Evolutionary conservation across 2,113 vertebrate species (phyloP).

Genomic region (Neogobius melanostomus): DNA sequence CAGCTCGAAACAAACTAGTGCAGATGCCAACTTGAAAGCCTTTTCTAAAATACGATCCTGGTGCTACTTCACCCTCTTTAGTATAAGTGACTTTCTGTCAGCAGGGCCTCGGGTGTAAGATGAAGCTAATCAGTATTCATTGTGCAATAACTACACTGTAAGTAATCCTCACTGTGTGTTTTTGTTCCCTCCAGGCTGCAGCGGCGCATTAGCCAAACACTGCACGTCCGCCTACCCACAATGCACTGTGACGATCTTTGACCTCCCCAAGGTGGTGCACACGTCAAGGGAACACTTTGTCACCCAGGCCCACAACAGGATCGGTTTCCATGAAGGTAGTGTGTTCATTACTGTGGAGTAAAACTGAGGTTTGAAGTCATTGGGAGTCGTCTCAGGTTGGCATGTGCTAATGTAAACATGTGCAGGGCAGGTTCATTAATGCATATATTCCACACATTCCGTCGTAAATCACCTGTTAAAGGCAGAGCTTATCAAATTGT

Average conservation of each 20-base stretch:
- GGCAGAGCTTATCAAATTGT: not conserved
- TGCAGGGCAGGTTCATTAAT: not conserved
- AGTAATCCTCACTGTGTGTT: slow-evolving; percentile 16
- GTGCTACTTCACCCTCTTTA: not conserved
- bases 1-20: too few relatives aligned
- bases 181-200: slow-evolving; percentile 77
- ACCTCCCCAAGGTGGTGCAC: slow-evolving; percentile 81
- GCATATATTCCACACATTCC: not conserved
- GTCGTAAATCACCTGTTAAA: not conserved
- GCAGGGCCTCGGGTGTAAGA: slow-evolving; percentile 38
- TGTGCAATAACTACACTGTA: slow-evolving; percentile 36
- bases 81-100: slow-evolving; percentile 6
- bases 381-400: not conserved
- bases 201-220: slow-evolving; percentile 83
- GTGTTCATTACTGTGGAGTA: not conserved
- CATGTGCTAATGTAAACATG: not conserved
- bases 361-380: slow-evolving; percentile 23
- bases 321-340: slow-evolving; percentile 81
- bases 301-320: slow-evolving; percentile 48
- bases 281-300: slow-evolving; percentile 76
- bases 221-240: slow-evolving; percentile 80
- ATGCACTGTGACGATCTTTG: slow-evolving; percentile 82
- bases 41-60: too few relatives aligned
- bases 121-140: slow-evolving; percentile 36
- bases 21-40: too few relatives aligned